Evolutionary conservation across 2,888 invertebrate genomes (phyloP).

Genomic region (Salpingus planirostris): DNA sequence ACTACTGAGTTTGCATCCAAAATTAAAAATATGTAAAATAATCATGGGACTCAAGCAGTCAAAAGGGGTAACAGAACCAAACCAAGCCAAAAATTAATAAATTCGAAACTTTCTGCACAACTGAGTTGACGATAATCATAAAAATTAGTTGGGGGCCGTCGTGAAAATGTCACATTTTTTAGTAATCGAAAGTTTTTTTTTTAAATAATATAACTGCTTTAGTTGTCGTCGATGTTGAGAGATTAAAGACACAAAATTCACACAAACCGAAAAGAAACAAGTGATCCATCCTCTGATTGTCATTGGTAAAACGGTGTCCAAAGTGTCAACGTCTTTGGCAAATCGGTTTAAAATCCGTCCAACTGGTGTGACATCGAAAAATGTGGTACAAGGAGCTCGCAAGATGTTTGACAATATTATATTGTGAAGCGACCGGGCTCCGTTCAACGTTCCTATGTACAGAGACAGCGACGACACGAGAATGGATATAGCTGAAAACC

Average conservation of each 20-base stretch:
- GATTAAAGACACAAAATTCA: no score
- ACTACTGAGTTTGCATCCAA: no score
- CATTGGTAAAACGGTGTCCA: conserved; percentile 64
- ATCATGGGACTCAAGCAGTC: neutral
- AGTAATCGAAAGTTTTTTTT: no score
- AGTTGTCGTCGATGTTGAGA: conserved; percentile 4
- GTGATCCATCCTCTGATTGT: conserved; percentile 62
- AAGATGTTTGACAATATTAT: conserved; percentile 56
- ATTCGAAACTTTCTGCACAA: no score
- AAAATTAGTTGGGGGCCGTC: no score
- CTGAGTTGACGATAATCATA: no score
- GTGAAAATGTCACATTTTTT: conserved; percentile 8
- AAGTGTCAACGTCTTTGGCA: conserved; percentile 63
- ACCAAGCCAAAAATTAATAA: conserved; percentile 1
- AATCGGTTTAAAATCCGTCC: conserved; percentile 73
- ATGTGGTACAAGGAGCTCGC: conserved; percentile 58
- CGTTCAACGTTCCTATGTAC: conserved; percentile 57
- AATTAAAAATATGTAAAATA: no score
- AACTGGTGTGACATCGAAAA: conserved; percentile 73
- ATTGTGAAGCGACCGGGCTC: conserved; percentile 55
- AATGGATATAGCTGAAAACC: conserved; percentile 53
- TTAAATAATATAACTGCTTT: conserved; percentile 21
- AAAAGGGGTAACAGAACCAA: conserved; percentile 3
- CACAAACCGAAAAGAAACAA: conserved; percentile 55
- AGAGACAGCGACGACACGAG: conserved; percentile 58